Base-by-base conservation (phyloP, 2,797 vertebrate species). In the Petrocephalus sullivani region DNA sequence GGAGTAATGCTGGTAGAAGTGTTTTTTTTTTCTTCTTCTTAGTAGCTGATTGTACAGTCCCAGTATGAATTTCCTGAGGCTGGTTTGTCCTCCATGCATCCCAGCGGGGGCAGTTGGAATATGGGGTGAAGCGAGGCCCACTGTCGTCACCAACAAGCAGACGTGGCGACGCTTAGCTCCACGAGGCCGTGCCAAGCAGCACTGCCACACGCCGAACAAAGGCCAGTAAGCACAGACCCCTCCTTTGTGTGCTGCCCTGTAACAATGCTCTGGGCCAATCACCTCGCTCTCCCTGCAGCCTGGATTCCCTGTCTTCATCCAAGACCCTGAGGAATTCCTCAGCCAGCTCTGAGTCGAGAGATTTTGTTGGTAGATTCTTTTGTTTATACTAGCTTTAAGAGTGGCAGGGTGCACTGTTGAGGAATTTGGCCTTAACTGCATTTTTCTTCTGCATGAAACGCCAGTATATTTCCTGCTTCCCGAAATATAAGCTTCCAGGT, bases 201-300 rank as follows among this genome's bases (percentile, higher is more conserved):
- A 75, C 93, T 92, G 90, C 91, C 91, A 86, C 88, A 89, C 89
- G 67, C 90, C 88, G 89, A 92, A 94, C 94, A 94, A 94, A 85
- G 91, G 88, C 90, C 89, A 90, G 89, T 89, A 90, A 81, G 89
- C 85, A 89, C 91, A 93, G 91, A 93, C 90, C 89, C 90, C 33
- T 16, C 46, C 90, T 90, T 89, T 89, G 89, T 91, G 37, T 78
- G n/a, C 90, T 89, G 86, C 88, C 87, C 64, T 64, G 90, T 87
- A 87, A 88, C 90, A 87, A 88, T 88, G 56, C 88, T 88, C 87
- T 88, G 60, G 87, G 86, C 46, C 87, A 88, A 57, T 82, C 16
- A 16, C 85, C 54, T 90, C 28, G 8, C 87, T 87, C 28, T 46
- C 82, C 75, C 51, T 7, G 12, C 86, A 5, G 67, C 21, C 33